Base-by-base conservation (phyloP, 2,888 invertebrate genomes). In the Aphodius granarius region DNA sequence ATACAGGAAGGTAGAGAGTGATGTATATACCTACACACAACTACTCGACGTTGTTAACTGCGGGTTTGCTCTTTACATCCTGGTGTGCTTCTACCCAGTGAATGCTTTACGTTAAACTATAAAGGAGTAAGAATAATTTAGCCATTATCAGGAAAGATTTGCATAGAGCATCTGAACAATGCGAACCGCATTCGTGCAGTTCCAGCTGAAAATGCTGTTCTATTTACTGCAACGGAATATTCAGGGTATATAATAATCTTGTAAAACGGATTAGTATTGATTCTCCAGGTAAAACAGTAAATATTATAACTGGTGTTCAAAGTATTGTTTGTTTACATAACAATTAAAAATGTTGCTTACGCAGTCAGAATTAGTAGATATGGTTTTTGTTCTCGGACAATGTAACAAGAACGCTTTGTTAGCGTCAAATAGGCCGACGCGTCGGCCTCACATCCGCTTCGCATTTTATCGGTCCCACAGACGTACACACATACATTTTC, bases 91-190 rank as follows among this genome's bases (percentile, higher is more conserved):
- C n/a, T 21, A 19, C 68, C 20, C 68, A 15, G 13, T 66, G 68
- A 68, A 43, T 43, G 43, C 68, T 68, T 21, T 16, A 21, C 68
- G 21, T n/a, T 22, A 22, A 68, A 65, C 19, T 18, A 9, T 21
- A 22, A 68, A 68, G 68, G n/a, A 68, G 68, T 22, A n/a, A n/a
- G n/a, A n/a, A 68, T 68, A 68, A 68, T 68, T 68, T 68, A 68
- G 22, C 68, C 68, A 68, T 68, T 68, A 68, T 68, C 68, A 21
- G 20, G n/a, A 21, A 19, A 66, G 68, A 22, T 21, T 68, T 68
- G 22, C 68, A 22, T 68, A 20, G 21, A 22, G 68, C 22, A 68
- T 68, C 68, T n/a, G 22, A 68, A 68, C 68, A 68, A 68, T 68
- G 68, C 22, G n/a, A 68, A 20, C 21, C 68, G 68, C 21, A 68